phyloP scores from a whole-genome alignment of 2,113 vertebrate genomes.

The Hepsetus odoe region DNA sequence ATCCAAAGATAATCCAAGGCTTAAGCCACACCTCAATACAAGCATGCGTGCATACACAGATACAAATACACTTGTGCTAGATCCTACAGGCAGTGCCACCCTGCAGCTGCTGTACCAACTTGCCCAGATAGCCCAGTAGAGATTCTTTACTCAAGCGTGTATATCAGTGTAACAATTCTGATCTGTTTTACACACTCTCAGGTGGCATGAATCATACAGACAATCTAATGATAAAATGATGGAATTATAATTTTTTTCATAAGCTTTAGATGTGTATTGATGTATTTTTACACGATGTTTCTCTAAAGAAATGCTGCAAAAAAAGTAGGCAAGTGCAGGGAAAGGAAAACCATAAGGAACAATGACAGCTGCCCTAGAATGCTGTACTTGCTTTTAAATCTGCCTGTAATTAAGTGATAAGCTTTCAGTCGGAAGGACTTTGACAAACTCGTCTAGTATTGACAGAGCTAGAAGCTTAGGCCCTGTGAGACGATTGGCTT shows the following conservation, averaged over 20 bases:
- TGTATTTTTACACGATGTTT: neutral
- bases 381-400: conserved; percentile 11
- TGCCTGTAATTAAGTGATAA: conserved; percentile 34
- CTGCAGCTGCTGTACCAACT: conserved; percentile 42
- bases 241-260: conserved; percentile 46
- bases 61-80: conserved; percentile 39
- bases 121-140: conserved; percentile 1
- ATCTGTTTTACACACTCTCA: conserved; percentile 60
- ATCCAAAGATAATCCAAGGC: conserved; percentile 5
- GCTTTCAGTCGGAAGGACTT: conserved; percentile 31
- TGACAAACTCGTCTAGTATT: neutral
- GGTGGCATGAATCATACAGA: conserved; percentile 55
- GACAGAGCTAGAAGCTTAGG: neutral
- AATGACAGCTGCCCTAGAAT: conserved; percentile 9
- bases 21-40: conserved; percentile 57
- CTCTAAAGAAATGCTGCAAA: neutral
- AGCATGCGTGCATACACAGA: too few relatives aligned
- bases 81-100: neutral
- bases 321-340: too few relatives aligned
- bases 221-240: conserved; percentile 28
- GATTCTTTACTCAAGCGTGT: neutral
- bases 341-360: neutral
- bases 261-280: conserved; percentile 44
- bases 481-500: conserved; percentile 26
- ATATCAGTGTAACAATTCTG: conserved; percentile 62